phyloP scores from a whole-genome alignment of 2,113 vertebrate species.

The Narcine bancroftii region DNA sequence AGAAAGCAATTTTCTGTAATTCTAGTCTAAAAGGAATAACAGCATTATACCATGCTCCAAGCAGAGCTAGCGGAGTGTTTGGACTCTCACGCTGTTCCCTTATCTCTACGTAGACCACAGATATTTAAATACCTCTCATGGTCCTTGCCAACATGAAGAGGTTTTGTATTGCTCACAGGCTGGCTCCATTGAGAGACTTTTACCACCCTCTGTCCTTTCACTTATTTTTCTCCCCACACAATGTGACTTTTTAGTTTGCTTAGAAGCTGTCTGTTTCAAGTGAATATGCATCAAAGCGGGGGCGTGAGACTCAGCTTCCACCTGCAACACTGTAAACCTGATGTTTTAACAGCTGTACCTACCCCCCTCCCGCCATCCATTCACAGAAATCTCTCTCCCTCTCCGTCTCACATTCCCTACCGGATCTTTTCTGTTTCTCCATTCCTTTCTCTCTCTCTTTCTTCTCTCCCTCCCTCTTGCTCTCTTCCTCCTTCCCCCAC shows the following conservation, averaged over 20 bases:
- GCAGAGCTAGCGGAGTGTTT: background rate
- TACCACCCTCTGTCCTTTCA: background rate
- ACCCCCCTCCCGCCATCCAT: background rate
- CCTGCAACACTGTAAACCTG: background rate
- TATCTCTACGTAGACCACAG: background rate
- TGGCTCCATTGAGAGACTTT: background rate
- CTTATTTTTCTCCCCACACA: background rate
- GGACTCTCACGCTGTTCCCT: background rate
- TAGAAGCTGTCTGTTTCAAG: background rate
- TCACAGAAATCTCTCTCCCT: background rate
- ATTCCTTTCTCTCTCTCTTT: too few species aligned
- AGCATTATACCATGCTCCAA: background rate
- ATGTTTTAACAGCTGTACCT: background rate
- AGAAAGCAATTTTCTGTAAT: slow-evolving; percentile 17
- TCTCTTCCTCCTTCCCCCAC: too few species aligned
- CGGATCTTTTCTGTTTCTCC: too few species aligned
- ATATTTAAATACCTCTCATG: background rate
- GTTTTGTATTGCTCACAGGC: background rate
- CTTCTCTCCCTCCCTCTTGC: too few species aligned
- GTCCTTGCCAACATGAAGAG: background rate
- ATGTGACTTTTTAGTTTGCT: background rate
- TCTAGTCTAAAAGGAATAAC: background rate
- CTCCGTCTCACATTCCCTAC: too few species aligned
- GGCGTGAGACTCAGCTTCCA: background rate
- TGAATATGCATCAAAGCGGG: background rate